A percentile compares a stretch with the other conserved stretches of the same genome.
phyloP scores from a whole-genome alignment of 2,113 vertebrate genomes.

The Ia io region DNA sequence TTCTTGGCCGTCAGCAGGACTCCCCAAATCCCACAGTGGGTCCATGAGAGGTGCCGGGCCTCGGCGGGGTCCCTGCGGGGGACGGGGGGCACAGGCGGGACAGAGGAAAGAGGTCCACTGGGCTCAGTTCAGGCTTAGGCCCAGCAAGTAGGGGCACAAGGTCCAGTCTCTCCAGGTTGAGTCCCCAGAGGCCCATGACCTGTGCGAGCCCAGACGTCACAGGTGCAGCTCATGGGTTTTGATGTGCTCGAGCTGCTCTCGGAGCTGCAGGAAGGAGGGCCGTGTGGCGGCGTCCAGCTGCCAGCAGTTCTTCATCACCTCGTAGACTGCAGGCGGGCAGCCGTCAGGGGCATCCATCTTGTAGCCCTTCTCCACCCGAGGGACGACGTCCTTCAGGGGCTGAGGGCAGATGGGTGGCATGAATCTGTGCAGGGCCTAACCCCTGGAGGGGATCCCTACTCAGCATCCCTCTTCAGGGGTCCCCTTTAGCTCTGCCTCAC shows the following conservation, averaged over 20 bases:
- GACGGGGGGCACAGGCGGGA: constrained; percentile 58
- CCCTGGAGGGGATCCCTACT: fast-evolving
- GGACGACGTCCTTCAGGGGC: constrained; percentile 96
- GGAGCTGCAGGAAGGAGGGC: constrained; percentile 92
- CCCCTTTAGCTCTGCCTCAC: background rate
- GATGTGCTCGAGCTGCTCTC: constrained; percentile 92
- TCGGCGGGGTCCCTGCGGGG: background rate
- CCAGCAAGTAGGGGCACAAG: background rate
- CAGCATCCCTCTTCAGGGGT: too few relatives aligned
- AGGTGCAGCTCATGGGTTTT: constrained; percentile 92
- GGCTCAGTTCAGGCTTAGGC: constrained; percentile 53
- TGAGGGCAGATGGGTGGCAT: constrained; percentile 3
- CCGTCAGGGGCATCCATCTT: constrained; percentile 96
- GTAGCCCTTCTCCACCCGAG: constrained; percentile 96
- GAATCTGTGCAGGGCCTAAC: background rate
- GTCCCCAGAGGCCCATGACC: background rate
- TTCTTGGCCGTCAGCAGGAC: background rate
- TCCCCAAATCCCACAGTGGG: background rate
- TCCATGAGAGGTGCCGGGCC: constrained; percentile 35
- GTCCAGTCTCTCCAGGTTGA: background rate
- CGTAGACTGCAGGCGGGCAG: constrained; percentile 91
- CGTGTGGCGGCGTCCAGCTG: constrained; percentile 88
- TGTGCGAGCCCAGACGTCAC: constrained; percentile 79
- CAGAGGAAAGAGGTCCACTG: constrained; percentile 43
- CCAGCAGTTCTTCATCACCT: constrained; percentile 98